Evolutionary conservation across 2,888 invertebrate genomes (phyloP).

Genomic region (Odontocolon sp.): DNA sequence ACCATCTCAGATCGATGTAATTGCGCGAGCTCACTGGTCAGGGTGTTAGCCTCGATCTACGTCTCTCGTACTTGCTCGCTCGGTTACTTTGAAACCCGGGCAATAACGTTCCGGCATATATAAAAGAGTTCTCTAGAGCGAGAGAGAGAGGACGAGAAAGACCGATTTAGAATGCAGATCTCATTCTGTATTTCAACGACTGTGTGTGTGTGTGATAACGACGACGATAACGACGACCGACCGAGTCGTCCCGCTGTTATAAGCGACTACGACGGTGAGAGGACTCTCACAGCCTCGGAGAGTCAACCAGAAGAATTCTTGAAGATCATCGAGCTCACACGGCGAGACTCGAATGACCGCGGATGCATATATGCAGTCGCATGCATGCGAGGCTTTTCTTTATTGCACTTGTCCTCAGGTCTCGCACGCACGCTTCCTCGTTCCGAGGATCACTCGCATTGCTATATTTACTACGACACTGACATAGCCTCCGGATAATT

Average conservation of each 20-base stretch:
- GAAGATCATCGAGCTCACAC: conserved; percentile 47
- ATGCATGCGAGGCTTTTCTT: conserved; percentile 51
- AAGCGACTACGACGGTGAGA: neutral
- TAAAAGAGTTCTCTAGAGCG: conserved; percentile 40
- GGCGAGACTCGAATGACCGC: conserved; percentile 22
- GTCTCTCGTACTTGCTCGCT: conserved; percentile 31
- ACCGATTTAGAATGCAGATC: conserved; percentile 62
- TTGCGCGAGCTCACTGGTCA: conserved; percentile 25
- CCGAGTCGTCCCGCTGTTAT: conserved; percentile 54
- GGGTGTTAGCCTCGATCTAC: conserved; percentile 55
- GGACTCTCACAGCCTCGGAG: neutral
- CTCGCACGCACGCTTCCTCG: conserved; percentile 60
- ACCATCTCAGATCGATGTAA: conserved; percentile 59
- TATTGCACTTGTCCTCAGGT: conserved; percentile 58
- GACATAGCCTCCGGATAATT: conserved; percentile 44
- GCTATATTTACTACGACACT: conserved; percentile 25
- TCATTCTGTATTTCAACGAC: conserved; percentile 54
- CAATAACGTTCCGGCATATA: conserved; percentile 10
- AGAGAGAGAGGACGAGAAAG: conserved; percentile 30
- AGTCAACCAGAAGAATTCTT: neutral
- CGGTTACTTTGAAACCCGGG: neutral
- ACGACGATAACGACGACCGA: conserved; percentile 20
- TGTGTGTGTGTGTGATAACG: conserved; percentile 38
- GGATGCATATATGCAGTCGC: conserved; percentile 37
- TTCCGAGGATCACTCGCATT: conserved; percentile 56